These are phyloP conservation scores for Magallana ariakensis DNA, from an alignment of 1,140 invertebrate genomes.

Conservation along the genomic window DNA sequence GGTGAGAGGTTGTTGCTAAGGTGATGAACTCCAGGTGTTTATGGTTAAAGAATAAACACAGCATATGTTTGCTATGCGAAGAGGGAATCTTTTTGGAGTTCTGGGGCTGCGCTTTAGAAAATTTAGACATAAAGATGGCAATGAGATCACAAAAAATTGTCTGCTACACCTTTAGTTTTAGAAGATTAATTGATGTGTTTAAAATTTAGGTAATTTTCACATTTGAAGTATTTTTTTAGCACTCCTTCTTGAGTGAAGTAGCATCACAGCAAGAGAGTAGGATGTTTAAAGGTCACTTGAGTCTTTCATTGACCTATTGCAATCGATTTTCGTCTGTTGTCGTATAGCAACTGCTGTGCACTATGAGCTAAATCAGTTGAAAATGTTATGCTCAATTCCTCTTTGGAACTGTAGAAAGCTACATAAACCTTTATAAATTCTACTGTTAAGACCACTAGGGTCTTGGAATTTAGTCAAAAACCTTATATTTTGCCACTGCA, in stretches of 20 bases:
- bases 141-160: not conserved
- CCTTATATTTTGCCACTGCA: too few species aligned
- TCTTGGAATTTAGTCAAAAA: too few species aligned
- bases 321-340: too few species aligned
- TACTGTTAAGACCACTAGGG: too few species aligned
- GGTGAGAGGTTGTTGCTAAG: slow-evolving; percentile 26
- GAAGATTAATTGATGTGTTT: not conserved
- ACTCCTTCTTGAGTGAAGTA: not conserved
- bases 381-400: too few species aligned
- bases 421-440: too few species aligned
- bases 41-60: not conserved
- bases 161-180: slow-evolving; percentile 8
- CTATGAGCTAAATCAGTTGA: too few species aligned
- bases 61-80: too few species aligned
- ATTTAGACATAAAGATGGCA: not conserved
- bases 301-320: too few species aligned
- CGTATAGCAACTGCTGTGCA: too few species aligned
- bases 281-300: too few species aligned
- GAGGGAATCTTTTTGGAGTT: not conserved
- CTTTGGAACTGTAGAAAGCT: too few species aligned
- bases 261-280: not conserved
- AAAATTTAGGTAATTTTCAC: not conserved
- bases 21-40: not conserved
- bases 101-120: not conserved
- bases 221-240: not conserved